A percentile compares a stretch with the other conserved stretches of the same genome.
Conservation (phyloP, 2,113 vertebrate genomes). For the Antechinus stuartii region DNA sequence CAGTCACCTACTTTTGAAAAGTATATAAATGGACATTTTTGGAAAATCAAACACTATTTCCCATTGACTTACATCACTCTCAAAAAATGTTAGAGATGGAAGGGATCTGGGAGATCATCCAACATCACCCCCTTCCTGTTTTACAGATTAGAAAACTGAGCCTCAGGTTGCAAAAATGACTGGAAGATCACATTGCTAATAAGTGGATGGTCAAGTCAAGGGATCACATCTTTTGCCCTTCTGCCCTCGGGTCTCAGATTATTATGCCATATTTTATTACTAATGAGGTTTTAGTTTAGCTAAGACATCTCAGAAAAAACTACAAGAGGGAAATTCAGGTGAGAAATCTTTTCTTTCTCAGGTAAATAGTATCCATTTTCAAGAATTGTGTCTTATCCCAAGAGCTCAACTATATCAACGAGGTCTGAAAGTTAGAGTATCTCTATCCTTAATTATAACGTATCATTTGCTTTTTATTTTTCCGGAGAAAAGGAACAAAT, state of each 20-base stretch:
- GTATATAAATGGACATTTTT: background rate
- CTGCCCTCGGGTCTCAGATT: background rate
- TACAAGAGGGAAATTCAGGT: background rate
- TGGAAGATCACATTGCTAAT: background rate
- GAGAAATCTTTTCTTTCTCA: background rate
- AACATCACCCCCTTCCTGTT: background rate
- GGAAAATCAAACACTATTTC: background rate
- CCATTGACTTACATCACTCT: background rate
- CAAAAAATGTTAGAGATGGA: background rate
- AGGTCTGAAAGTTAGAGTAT: background rate
- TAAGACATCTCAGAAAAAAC: slow-evolving; percentile 22
- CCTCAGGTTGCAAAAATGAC: background rate
- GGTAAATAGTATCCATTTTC: background rate
- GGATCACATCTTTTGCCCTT: background rate
- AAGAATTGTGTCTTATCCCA: background rate
- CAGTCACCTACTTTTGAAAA: background rate
- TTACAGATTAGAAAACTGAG: background rate
- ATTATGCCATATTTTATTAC: background rate
- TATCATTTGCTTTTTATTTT: slow-evolving; percentile 18
- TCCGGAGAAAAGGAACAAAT: slow-evolving; percentile 12
- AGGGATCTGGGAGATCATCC: background rate
- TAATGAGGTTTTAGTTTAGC: background rate
- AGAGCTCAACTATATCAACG: background rate
- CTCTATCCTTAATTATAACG: background rate
- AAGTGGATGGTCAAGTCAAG: background rate